Conservation (phyloP, 1,140 invertebrate species). For the Megalopta genalis region DNA sequence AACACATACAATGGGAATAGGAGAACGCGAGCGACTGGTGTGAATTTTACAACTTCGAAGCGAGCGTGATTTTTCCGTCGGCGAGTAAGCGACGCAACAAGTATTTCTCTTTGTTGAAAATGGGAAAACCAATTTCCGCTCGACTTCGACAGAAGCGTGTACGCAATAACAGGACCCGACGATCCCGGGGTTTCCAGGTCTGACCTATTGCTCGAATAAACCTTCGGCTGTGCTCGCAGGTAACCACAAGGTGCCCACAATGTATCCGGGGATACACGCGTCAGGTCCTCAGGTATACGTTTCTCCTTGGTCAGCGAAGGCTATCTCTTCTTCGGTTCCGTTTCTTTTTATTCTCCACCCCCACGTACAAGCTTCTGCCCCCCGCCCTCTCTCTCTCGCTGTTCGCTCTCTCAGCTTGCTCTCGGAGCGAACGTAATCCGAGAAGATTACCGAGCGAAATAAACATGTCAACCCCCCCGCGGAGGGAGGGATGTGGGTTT, state of each 20-base stretch:
- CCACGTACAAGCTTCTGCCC: neutral
- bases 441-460: slow-evolving; percentile 71
- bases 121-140: no score
- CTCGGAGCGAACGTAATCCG: slow-evolving; percentile 64
- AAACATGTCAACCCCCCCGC: slow-evolving; percentile 69
- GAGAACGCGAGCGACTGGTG: no score
- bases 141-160: no score
- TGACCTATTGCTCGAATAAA: neutral
- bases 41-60: no score
- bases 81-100: no score
- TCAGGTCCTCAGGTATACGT: slow-evolving; percentile 34
- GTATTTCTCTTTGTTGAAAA: no score
- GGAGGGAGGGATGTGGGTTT: slow-evolving; percentile 57
- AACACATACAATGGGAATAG: no score
- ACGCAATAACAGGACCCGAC: no score
- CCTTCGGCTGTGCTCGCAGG: neutral
- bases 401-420: neutral
- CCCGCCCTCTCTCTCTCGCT: slow-evolving; percentile 16
- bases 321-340: slow-evolving; percentile 36
- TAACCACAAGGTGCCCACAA: slow-evolving; percentile 28
- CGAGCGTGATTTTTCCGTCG: no score
- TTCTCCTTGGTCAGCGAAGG: slow-evolving; percentile 21
- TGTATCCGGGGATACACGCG: slow-evolving; percentile 15
- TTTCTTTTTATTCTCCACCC: slow-evolving; percentile 54
- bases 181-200: neutral